Percentiles rank a stretch among this genome's conserved stretches.
These are phyloP conservation scores for Meloidogyne floridensis DNA, from an alignment of 1,140 invertebrate species.

Conservation along the genomic window DNA sequence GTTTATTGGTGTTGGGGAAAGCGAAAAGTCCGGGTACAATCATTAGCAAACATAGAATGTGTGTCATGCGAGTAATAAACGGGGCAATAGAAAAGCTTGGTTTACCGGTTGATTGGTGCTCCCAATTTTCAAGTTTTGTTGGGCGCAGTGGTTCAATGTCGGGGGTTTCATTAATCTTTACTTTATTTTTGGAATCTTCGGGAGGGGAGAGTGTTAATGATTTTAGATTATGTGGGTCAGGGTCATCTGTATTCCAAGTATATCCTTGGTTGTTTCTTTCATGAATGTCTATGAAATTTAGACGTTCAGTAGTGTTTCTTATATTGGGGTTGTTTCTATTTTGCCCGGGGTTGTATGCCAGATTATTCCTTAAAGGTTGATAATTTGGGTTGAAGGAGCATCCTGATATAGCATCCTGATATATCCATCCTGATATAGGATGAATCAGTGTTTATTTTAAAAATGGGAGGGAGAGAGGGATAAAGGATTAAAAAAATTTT, in stretches of 20 bases:
- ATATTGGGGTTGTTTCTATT: not conserved
- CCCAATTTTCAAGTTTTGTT: not conserved
- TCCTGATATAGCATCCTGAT: too few species aligned
- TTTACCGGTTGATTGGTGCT: not conserved
- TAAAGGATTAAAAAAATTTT: too few species aligned
- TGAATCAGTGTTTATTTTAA: too few species aligned
- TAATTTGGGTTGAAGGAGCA: not conserved
- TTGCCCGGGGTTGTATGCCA: not conserved
- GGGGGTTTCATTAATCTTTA: too few species aligned
- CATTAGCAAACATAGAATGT: not conserved
- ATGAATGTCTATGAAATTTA: not conserved
- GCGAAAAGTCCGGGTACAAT: too few species aligned
- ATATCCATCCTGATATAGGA: too few species aligned
- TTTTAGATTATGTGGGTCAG: too few species aligned
- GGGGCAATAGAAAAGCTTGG: slow-evolving; percentile 7
- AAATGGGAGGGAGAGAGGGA: too few species aligned
- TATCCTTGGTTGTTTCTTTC: not conserved
- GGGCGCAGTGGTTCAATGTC: not conserved
- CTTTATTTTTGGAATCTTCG: too few species aligned
- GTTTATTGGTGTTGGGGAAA: not conserved
- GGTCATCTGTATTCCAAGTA: too few species aligned
- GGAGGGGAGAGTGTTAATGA: too few species aligned
- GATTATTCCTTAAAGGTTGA: not conserved
- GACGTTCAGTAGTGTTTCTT: not conserved
- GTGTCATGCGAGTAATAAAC: not conserved